A percentile compares a stretch with the other conserved stretches of the same genome.
phyloP scores from a whole-genome alignment of 2,888 invertebrate species.

The Gandaritis pyraliata region DNA sequence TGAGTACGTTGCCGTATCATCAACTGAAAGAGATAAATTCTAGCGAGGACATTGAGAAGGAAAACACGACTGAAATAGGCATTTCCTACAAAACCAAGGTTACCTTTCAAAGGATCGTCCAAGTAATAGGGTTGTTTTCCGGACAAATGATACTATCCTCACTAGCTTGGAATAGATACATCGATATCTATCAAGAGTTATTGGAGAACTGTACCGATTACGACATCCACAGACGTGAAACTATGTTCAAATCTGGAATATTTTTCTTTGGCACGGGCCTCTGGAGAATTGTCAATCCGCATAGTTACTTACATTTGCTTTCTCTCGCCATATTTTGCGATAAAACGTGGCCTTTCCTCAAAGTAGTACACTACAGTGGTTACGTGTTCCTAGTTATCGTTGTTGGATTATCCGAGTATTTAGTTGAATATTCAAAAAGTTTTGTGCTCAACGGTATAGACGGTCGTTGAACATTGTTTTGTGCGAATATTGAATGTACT shows the following conservation, averaged over 20 bases:
- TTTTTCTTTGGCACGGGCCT: constrained; percentile 89
- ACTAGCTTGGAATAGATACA: constrained; percentile 93
- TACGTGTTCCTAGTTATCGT: constrained; percentile 88
- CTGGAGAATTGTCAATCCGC: constrained; percentile 92
- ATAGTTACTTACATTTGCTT: constrained; percentile 89
- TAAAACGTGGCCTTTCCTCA: constrained; percentile 91
- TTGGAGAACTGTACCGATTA: constrained; percentile 86
- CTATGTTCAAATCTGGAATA: constrained; percentile 87
- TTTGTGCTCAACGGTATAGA: constrained; percentile 55
- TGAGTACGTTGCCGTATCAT: constrained; percentile 83
- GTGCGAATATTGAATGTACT: constrained; percentile 1
- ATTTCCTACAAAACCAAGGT: constrained; percentile 88
- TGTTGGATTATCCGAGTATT: constrained; percentile 89
- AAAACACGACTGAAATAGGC: constrained; percentile 74
- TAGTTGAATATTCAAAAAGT: constrained; percentile 65
- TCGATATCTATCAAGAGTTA: constrained; percentile 90
- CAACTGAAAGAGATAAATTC: constrained; percentile 75
- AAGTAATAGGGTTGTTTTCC: constrained; percentile 86
- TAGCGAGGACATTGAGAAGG: constrained; percentile 75
- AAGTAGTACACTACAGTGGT: constrained; percentile 88
- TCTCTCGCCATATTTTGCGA: constrained; percentile 92
- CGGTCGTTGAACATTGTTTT: constrained; percentile 46
- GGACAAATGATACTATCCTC: constrained; percentile 90
- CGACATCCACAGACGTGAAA: constrained; percentile 78
- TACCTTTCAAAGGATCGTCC: constrained; percentile 86